Evolutionary conservation across 2,797 vertebrate genomes (phyloP), one percentile per base, ranked within the genome.

Genomic region (Lerista edwardsae): DNA sequence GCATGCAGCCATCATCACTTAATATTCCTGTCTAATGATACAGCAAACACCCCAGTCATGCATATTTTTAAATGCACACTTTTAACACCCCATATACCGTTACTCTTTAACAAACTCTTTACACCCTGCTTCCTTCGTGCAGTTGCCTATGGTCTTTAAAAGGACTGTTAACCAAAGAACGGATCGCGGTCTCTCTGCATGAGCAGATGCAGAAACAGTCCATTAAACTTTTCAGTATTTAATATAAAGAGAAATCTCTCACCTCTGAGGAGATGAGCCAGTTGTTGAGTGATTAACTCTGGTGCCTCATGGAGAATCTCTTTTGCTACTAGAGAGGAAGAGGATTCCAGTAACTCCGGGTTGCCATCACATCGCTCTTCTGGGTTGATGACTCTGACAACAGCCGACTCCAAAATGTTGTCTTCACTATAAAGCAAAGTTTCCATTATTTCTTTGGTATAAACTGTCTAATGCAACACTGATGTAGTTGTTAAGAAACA

Each of bases 191-290:
- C 96, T 95, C 94, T 97, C 96, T 96, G 96, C 97, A 94, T 96
- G 96, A 96, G 89, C 96, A 95, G 96, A 95, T 96, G 92, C 87
- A 93, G 97, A 96, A 96, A 96, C 96, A 97, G 95, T 95, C 97
- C 97, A 98, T 98, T 98, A 98, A 97, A 95, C 95, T 95, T 96
- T 96, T 94, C 93, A 92, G 95, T 94, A 89, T 93, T 94, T 93
- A 95, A 95, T 88, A 91, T 92, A 86, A 93, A 94, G 92, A 90
- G 86, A 89, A 94, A 94, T 95, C 95, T 94, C 97, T 98, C 96
- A 99, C 98, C 98, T 99, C 97, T 96, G 89, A 98, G 97, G 92
- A 97, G 95, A 97, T 97, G 97, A 95, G 97, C 96, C 96, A 98
- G 97, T 92, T 96, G 96, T 91, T 96, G 96, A 90, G 96, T 96